Evolutionary conservation across 2,113 vertebrate species (phyloP).

Genomic region (Nibea albiflora): DNA sequence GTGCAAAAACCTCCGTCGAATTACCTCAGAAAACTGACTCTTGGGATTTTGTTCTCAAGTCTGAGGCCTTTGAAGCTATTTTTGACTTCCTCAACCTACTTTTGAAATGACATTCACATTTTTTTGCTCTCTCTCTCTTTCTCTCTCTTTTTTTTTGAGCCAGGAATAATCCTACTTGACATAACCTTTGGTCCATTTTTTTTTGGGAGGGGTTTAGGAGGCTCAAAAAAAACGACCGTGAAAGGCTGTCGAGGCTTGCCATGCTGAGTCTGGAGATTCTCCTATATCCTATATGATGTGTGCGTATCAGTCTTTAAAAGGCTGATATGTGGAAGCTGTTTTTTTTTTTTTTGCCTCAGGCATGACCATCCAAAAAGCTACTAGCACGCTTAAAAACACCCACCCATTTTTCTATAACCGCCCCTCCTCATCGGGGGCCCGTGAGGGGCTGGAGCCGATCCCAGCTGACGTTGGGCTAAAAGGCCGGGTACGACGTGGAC

Average conservation of each 20-base stretch:
- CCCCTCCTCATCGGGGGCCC: no score
- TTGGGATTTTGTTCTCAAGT: slow-evolving; percentile 75
- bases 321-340: background rate
- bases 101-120: slow-evolving; percentile 76
- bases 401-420: no score
- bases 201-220: background rate
- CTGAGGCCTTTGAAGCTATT: slow-evolving; percentile 80
- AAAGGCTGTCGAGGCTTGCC: slow-evolving; percentile 24
- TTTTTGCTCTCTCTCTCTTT: slow-evolving; percentile 57
- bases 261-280: slow-evolving; percentile 1
- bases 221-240: slow-evolving; percentile 24
- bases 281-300: background rate
- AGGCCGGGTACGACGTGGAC: no score
- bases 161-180: slow-evolving; percentile 71
- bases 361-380: background rate
- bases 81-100: slow-evolving; percentile 80
- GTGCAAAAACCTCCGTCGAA: slow-evolving; percentile 25
- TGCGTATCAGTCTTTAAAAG: background rate
- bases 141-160: slow-evolving; percentile 44
- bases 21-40: slow-evolving; percentile 71
- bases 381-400: background rate
- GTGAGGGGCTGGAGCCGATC: no score
- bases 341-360: background rate
- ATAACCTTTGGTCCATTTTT: slow-evolving; percentile 73
- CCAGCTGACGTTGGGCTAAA: no score